Conservation (phyloP, 1,140 invertebrate species). For the Lineus longissimus region DNA sequence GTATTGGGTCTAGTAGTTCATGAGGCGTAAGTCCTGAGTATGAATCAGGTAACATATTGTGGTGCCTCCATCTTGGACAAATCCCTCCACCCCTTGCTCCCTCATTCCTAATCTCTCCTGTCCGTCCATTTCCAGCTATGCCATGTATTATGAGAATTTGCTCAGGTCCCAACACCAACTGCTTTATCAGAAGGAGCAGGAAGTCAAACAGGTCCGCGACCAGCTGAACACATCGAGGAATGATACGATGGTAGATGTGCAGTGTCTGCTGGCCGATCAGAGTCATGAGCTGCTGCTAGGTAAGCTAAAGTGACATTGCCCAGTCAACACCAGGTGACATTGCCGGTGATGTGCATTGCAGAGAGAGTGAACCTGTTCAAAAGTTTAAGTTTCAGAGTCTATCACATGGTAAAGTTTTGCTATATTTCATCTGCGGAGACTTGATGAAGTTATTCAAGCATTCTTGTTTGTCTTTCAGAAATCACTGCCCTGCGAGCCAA, state of each 20-base stretch:
- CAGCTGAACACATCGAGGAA: slow-evolving; percentile 33
- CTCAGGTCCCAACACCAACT: slow-evolving; percentile 45
- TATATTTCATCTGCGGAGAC: too few relatives aligned
- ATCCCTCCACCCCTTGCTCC: too few relatives aligned
- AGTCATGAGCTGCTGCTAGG: slow-evolving; percentile 47
- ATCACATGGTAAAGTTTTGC: neutral
- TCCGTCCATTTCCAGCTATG: slow-evolving; percentile 37
- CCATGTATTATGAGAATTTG: slow-evolving; percentile 52
- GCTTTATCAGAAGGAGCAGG: slow-evolving; percentile 49
- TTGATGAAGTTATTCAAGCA: too few relatives aligned
- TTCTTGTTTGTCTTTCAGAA: slow-evolving; percentile 34
- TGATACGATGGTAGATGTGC: slow-evolving; percentile 43
- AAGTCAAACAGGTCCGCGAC: slow-evolving; percentile 42
- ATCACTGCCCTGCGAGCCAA: slow-evolving; percentile 50
- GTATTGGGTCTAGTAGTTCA: too few relatives aligned
- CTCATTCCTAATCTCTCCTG: neutral
- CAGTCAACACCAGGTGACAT: too few relatives aligned
- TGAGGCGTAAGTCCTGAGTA: too few relatives aligned
- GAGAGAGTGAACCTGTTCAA: neutral
- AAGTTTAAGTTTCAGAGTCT: neutral
- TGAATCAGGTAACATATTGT: too few relatives aligned
- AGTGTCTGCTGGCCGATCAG: slow-evolving; percentile 46
- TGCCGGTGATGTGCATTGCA: too few relatives aligned
- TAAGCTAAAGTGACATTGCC: too few relatives aligned
- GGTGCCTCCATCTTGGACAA: too few relatives aligned